phyloP scores from a whole-genome alignment of 2,797 vertebrate species.

The Smutsia gigantea region DNA sequence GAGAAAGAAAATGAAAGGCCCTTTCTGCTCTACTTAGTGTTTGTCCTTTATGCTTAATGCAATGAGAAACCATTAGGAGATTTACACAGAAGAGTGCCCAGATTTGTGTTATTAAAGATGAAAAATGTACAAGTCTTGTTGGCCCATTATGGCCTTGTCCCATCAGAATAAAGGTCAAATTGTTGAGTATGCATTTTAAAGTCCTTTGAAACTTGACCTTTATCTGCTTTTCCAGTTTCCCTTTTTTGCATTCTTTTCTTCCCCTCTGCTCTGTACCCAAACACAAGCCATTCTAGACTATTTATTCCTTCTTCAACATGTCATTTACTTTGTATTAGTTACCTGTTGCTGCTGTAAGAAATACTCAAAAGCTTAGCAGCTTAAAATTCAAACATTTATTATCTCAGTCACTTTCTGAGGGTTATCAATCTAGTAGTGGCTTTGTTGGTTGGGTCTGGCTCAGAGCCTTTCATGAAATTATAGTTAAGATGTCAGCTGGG shows the following conservation, averaged over 20 bases:
- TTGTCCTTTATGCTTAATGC: neutral
- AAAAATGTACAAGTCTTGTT: neutral
- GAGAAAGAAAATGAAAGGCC: neutral
- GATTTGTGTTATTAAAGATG: neutral
- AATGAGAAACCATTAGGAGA: neutral
- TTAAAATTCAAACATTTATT: neutral
- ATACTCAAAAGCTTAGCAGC: neutral
- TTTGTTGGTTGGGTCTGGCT: neutral
- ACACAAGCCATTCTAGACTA: neutral
- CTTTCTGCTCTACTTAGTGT: neutral
- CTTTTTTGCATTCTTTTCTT: neutral
- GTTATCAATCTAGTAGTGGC: neutral
- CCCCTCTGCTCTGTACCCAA: neutral
- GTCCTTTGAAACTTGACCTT: neutral
- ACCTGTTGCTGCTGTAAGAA: neutral
- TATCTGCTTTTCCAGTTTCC: neutral
- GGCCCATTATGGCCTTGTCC: neutral
- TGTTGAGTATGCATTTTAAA: neutral
- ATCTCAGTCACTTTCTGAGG: neutral
- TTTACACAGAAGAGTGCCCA: neutral
- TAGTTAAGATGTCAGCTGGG: neutral
- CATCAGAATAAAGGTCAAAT: neutral
- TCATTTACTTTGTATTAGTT: neutral
- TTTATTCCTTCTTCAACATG: neutral
- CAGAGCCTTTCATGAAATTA: neutral